phyloP scores from a whole-genome alignment of 1,140 invertebrate genomes.

The Scaptomyza graminum region DNA sequence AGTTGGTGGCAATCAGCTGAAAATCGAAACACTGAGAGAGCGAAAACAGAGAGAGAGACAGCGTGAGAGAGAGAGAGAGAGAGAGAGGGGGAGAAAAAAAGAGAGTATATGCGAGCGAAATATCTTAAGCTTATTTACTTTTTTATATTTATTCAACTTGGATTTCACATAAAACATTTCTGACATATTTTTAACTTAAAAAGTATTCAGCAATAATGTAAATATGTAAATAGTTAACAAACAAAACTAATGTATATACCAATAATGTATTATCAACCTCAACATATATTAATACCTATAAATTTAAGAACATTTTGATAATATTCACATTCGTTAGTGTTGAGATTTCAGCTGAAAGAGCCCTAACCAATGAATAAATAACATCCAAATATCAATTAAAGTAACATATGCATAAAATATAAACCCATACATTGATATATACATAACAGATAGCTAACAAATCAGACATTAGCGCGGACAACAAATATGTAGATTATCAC shows the following conservation, averaged over 20 bases:
- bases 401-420: slow-evolving; percentile 17
- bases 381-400: slow-evolving; percentile 29
- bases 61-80: not conserved
- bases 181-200: not conserved
- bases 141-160: too few relatives aligned
- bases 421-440: slow-evolving; percentile 12
- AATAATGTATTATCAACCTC: too few relatives aligned
- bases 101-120: too few relatives aligned
- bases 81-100: too few relatives aligned
- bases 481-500: slow-evolving; percentile 46
- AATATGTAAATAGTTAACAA: too few relatives aligned
- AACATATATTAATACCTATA: too few relatives aligned
- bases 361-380: slow-evolving; percentile 21
- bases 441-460: slow-evolving; percentile 26
- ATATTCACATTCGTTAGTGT: not conserved
- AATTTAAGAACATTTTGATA: not conserved
- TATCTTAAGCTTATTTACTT: too few relatives aligned
- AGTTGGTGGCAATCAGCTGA: slow-evolving; percentile 9
- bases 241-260: too few relatives aligned
- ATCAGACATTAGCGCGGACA: slow-evolving; percentile 32
- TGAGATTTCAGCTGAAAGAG: slow-evolving; percentile 13
- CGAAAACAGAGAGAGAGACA: not conserved
- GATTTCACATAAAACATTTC: too few relatives aligned
- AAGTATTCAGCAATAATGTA: not conserved
- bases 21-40: slow-evolving; percentile 3